A percentile compares a stretch with the other conserved stretches of the same genome.
These are phyloP conservation scores for Diplazon laetatorius DNA, from an alignment of 2,888 invertebrate genomes.

Conservation along the genomic window DNA sequence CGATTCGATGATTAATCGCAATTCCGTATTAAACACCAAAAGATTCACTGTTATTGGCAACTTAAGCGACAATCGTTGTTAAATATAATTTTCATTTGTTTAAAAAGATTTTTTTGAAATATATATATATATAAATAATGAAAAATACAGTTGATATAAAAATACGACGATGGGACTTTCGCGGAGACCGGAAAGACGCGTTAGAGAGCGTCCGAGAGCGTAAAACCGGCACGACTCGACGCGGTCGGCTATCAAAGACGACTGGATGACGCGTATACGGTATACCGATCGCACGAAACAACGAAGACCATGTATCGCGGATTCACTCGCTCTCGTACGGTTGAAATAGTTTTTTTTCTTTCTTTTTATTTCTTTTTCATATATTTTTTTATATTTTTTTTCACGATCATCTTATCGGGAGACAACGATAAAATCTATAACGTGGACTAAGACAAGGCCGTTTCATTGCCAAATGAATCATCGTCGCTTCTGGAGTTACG, in stretches of 20 bases:
- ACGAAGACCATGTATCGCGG: constrained; percentile 10
- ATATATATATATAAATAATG: too few relatives aligned
- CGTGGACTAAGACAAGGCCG: constrained; percentile 1
- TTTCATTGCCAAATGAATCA: not conserved
- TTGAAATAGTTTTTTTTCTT: too few relatives aligned
- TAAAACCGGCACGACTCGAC: constrained; percentile 39
- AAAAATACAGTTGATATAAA: too few relatives aligned
- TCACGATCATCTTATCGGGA: constrained; percentile 22
- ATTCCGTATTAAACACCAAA: too few relatives aligned
- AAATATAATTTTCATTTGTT: too few relatives aligned
- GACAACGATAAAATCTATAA: constrained; percentile 4
- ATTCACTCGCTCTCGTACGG: not conserved
- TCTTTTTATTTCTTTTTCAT: too few relatives aligned
- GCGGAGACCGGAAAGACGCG: not conserved
- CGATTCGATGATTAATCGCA: too few relatives aligned
- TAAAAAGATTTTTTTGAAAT: too few relatives aligned
- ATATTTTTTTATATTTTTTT: too few relatives aligned
- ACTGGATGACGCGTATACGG: constrained; percentile 19
- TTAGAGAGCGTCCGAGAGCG: not conserved
- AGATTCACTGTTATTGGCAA: too few relatives aligned
- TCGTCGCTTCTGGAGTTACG: not conserved
- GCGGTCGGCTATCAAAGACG: constrained; percentile 45
- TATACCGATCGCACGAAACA: constrained; percentile 23
- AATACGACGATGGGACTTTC: not conserved
- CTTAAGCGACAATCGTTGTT: too few relatives aligned